Base-by-base conservation (phyloP, 2,797 vertebrate species). In the Hephaestus fuliginosus region DNA sequence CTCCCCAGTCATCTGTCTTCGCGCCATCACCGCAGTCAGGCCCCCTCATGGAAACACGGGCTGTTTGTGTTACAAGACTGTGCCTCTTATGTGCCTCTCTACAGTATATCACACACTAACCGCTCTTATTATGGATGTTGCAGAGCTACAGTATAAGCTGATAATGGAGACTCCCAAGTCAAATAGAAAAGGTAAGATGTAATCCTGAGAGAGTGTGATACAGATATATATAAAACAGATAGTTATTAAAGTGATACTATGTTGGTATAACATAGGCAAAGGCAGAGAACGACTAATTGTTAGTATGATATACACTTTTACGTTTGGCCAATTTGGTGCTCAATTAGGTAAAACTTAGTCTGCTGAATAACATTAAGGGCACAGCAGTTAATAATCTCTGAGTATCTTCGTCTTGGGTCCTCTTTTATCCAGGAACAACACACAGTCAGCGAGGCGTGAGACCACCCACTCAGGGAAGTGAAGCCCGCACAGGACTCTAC, bases 111-210 rank as follows among this genome's bases (percentile, higher is more conserved):
- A 13, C 48, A 51, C 28, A 12, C 74, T 90, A 48, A 78, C 18
- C 25, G 79, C n/a, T 88, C 22, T 62, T 81, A n/a, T 44, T 86
- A 20, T 91, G 76, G n/a, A 62, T 87, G 68, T 91, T 92, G 61
- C 94, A 97, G 96, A 97, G 82, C 90, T 97, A 86, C 95, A 96
- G 75, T 97, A 96, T 52, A 95, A 92, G 74, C 87, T 97, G 81
- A 96, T 97, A 77, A 97, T 97, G 96, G 95, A 95, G 41, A 88
- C 90, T 66, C 86, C 91, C 28, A 92, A 86, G 61, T 84, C 80
- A 0, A 84, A 76, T 61, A 89, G 84, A 78, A 96, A 93, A 96
- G 94, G 96, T 96, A 90, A 92, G 86, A 52, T 60, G 22, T 30
- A 18, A 56, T 80, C 8, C 15, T 52, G 5, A 52, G 46, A 49